phyloP scores from a whole-genome alignment of 30 jellyfish, hydroid and myxozoan genomes.

The Aurelia aurita complex sp. Pacific region DNA sequence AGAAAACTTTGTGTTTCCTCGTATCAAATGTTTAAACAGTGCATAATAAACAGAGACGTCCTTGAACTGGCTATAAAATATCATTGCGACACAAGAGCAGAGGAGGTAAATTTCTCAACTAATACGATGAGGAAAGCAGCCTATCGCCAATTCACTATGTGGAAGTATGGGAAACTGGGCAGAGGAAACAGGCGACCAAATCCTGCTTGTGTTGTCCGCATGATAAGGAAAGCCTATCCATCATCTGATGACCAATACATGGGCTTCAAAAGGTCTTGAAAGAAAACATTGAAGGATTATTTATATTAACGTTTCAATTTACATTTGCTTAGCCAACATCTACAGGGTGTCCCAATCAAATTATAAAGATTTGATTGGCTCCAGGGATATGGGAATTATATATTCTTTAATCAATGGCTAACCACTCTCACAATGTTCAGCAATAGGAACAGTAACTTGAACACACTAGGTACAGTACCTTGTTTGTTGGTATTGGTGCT shows the following conservation, averaged over 20 bases:
- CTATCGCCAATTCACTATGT: constrained; percentile 19
- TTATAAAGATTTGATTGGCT: no score
- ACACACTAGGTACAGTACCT: no score
- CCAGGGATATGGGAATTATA: no score
- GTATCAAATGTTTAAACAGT: neutral
- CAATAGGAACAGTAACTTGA: no score
- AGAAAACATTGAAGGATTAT: no score
- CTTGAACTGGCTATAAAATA: constrained; percentile 19
- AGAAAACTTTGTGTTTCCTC: constrained; percentile 5
- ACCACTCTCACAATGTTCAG: no score
- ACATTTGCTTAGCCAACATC: no score
- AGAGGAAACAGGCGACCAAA: constrained; percentile 34
- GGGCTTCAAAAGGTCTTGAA: constrained; percentile 22
- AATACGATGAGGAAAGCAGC: constrained; percentile 2
- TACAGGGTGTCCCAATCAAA: no score
- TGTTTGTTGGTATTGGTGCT: no score
- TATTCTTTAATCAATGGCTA: no score
- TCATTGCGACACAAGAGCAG: constrained; percentile 17
- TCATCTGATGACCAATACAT: constrained; percentile 7
- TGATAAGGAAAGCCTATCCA: constrained; percentile 42
- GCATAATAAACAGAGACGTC: neutral
- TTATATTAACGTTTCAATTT: no score
- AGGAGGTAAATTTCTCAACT: constrained; percentile 12
- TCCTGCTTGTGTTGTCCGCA: constrained; percentile 43
- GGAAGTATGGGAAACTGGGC: constrained; percentile 45